Evolutionary conservation across 1,140 invertebrate genomes (phyloP), one percentile per base, ranked within the genome.

Genomic region (Ruditapes philippinarum): DNA sequence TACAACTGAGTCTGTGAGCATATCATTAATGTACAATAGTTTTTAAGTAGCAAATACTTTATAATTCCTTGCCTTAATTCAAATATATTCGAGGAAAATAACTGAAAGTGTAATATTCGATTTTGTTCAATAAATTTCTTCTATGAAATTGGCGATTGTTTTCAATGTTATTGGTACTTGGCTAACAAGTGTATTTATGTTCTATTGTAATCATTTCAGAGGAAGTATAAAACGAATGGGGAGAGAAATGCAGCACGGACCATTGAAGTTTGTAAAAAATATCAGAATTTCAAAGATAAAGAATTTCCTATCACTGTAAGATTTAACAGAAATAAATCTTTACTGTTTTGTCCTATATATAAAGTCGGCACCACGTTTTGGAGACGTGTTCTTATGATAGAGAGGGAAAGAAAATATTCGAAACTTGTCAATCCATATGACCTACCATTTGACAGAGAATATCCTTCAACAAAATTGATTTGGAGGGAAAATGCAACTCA

Each of bases 281-380:
- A 14, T 12, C 65, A 70, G n/a, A n/a, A n/a, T n/a, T 38, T 7
- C 33, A 4, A 19, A 3, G 38, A 5, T 9, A 38, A 11, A 36
- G 14, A 3, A 70, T 36, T 19, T 70, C 22, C 9, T 14, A 28
- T 84, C 5, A 84, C 82, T 0, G 42, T 51, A 9, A 19, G 82
- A 84, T 73, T 25, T 38, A 84, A 25, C 25, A 45, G n/a, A 45
- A 73, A 84, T 31, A 84, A 84, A 7, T 51, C n/a, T 14, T 45
- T 90, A n/a, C 60, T 92, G 0, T 91, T 89, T 76, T 93, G 92
- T 82, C 91, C 92, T 2, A 68, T 91, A 17, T 84, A 91, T 9
- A 93, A 93, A 74, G 87, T 89, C 4, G 92, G 91, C 3, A 92
- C 92, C 14, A 93, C 92, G 5, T 93, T 93, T 65, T 93, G 90